Base-by-base conservation (phyloP, 2,797 vertebrate genomes). In the Rhyacichthys aspro region DNA sequence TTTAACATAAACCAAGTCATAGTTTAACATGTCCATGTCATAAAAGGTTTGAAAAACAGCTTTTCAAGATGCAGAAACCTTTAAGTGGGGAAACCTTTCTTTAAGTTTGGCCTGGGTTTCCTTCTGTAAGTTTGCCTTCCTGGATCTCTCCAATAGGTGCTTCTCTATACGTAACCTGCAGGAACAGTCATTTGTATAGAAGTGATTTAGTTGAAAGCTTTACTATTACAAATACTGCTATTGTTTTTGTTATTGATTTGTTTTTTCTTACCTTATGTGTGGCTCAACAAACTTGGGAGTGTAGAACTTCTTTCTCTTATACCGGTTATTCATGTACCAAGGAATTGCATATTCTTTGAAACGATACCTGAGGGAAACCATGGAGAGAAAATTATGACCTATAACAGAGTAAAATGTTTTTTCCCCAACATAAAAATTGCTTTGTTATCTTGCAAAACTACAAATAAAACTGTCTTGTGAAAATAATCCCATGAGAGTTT, bases 321-420 rank as follows among this genome's bases (percentile, higher is more conserved):
- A 92, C 59, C 74, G 89, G 65, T 10, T 91, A 67, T 99, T 99
- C 86, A 99, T 86, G 86, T 96, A 74, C 98, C 98, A 99, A 0
- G 98, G 97, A 82, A 98, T 92, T 3, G 94, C 90, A 76, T 95
- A 95, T 67, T 97, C 97, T 81, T 90, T 96, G 78, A 92, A 98
- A 18, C 82, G 91, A 78, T 98, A 93, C 97, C 98, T 99, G 71
- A 57, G 39, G 17, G 16, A 53, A 4, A 18, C 16, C 23, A 23
- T 23, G 5, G 19, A 23, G 5, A 28, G 23, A 28, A 23, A 23
- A 2, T 23, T 23, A 23, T 23, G 23, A 28, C 23, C 3, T 5
- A 28, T 28, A 5, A 2, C 7, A 5, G 23, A 28, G n/a, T n/a
- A n/a, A 28, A 28, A 28, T 28, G 7, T 5, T 28, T 28, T 28